Evolutionary conservation across 2,797 vertebrate genomes (phyloP), one percentile per base, ranked within the genome.

Genomic region (Falco biarmicus): DNA sequence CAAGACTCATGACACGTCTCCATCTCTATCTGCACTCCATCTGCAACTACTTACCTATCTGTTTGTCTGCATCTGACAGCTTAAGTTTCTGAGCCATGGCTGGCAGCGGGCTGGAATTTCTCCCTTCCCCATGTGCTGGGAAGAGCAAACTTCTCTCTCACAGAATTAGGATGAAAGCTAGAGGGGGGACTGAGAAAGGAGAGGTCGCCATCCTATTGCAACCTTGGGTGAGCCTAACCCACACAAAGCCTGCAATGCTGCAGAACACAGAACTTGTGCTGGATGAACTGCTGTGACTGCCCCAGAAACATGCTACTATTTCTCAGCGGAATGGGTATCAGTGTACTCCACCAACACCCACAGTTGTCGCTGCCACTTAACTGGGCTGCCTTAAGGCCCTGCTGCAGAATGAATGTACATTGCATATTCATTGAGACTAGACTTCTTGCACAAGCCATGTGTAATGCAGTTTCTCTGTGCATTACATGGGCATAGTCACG

Each of bases 401-500:
- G 50, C 43, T 2, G 2, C 26, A 61, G 71, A 43, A 54, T 56
- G 63, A 56, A 34, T 83, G 34, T 60, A 18, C 32, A 4, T 2
- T 74, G 39, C 39, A 11, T 21, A 14, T 31, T 63, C 34, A 9
- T 63, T 0, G 3, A 83, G 68, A 17, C 54, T 11, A 39, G 75
- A 11, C n/a, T 51, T 56, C 29, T 92, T 74, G 48, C 75, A 91
- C 71, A 77, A 77, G 39, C 60, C 51, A 12, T 4, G 34, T 41
- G 82, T 73, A 59, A 74, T 9, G 32, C 60, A 56, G 64, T 95
- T 91, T 90, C 82, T 34, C 68, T 59, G 34, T 29, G 59, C 50
- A 5, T 93, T 85, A 65, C 68, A 37, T 0, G 0, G 76, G 6
- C 73, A 74, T 0, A 2, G 60, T 65, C 71, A 90, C 0, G 2